Evolutionary conservation across 2,888 invertebrate genomes (phyloP), one percentile per base, ranked within the genome.

Genomic region (Microplitis manilae): DNA sequence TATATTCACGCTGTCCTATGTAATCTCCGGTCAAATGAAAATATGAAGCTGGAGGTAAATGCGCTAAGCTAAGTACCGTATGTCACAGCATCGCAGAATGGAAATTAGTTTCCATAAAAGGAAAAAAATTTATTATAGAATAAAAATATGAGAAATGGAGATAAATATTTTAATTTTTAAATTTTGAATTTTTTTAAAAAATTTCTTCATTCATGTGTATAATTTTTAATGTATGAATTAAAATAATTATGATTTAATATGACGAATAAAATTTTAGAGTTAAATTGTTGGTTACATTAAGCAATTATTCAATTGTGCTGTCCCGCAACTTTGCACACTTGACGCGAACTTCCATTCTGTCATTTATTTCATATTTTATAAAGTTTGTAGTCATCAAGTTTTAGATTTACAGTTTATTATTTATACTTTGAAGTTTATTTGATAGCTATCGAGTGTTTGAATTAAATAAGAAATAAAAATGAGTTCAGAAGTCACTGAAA

Each of bases 1-100:
- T 62, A 70, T 60, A 70, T 70, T 68, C 30, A 68, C 68, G 13
- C 39, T 62, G 62, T 72, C 17, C 61, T 61, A n/a, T 72, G 71
- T 62, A 62, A 72, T 62, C 38, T 62, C 38, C 13, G 62, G 62
- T 7, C 20, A n/a, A 70, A 70, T 60, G 60, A 70, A 38, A 70
- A 17, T 41, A 41, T 41, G 68, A 41, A 5, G 41, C 50, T 17
- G 9, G 38, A 67, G 5, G 50, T 50, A 50, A 50, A 50, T 9
- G 50, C 8, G 50, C 50, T 50, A 50, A 50, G 50, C 50, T 50
- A 50, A 50, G 50, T 50, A 50, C 50, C 50, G 50, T 50, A 50
- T 50, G 50, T 50, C 50, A 50, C 50, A 50, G 50, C 13, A 50
- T 13, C 50, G 50, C 50, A 50, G 13, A 50, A 50, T 50, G 50